These are phyloP conservation scores for Conistra vaccinii DNA, from an alignment of 2,888 invertebrate species.

Conservation along the genomic window DNA sequence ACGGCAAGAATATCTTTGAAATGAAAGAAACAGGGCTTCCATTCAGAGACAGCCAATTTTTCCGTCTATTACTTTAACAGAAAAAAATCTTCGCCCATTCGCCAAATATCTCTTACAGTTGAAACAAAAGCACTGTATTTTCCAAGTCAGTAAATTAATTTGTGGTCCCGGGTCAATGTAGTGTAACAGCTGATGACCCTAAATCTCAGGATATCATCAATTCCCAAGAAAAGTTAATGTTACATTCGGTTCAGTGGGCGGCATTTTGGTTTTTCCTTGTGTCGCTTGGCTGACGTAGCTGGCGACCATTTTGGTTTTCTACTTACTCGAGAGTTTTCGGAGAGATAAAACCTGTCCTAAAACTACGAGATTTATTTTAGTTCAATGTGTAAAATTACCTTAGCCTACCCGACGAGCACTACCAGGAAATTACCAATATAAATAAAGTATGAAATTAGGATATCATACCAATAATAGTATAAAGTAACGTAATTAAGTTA, in stretches of 20 bases:
- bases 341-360: not conserved
- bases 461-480: not conserved
- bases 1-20: constrained; percentile 5
- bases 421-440: no score
- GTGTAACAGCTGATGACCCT: constrained; percentile 74
- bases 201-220: constrained; percentile 73
- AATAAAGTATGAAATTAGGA: no score
- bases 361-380: not conserved
- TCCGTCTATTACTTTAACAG: constrained; percentile 23
- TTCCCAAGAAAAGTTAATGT: constrained; percentile 68
- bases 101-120: constrained; percentile 52
- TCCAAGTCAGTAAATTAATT: constrained; percentile 75
- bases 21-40: constrained; percentile 26
- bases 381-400: not conserved
- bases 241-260: constrained; percentile 67
- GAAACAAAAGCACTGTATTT: constrained; percentile 70
- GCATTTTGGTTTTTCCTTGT: constrained; percentile 59
- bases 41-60: constrained; percentile 33
- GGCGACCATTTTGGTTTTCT: constrained; percentile 15
- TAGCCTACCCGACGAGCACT: not conserved
- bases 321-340: constrained; percentile 8
- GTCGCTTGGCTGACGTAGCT: constrained; percentile 35
- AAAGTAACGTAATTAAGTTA: no score
- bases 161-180: constrained; percentile 72
- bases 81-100: constrained; percentile 27